Evolutionary conservation across 1,140 invertebrate species (phyloP).

Genomic region (Zaprionus capensis): DNA sequence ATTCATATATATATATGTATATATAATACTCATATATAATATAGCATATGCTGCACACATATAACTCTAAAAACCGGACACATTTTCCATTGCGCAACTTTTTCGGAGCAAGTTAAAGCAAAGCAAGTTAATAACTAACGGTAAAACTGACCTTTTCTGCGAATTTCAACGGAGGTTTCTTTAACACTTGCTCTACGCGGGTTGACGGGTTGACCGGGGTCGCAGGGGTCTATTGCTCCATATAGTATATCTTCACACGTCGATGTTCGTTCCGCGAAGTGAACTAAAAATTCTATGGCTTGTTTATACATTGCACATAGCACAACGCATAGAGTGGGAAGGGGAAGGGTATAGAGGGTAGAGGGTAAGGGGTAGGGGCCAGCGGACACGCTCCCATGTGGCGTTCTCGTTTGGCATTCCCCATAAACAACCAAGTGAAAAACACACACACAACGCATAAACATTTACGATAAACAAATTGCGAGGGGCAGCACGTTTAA

Average conservation of each 20-base stretch:
- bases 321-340: neutral
- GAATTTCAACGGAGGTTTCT: slow-evolving; percentile 9
- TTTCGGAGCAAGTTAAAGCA: neutral
- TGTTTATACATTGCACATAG: slow-evolving; percentile 35
- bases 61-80: slow-evolving; percentile 31
- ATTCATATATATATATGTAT: neutral
- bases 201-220: neutral
- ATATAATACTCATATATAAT: neutral
- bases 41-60: neutral
- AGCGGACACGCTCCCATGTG: slow-evolving; percentile 31
- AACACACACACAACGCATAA: slow-evolving; percentile 26
- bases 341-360: neutral
- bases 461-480: slow-evolving; percentile 57
- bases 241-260: slow-evolving; percentile 14
- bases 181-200: neutral
- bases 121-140: neutral
- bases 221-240: neutral
- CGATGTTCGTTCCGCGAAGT: slow-evolving; percentile 28
- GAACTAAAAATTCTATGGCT: slow-evolving; percentile 43
- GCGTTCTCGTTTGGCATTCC: slow-evolving; percentile 36
- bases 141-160: slow-evolving; percentile 42
- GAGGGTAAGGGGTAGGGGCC: neutral
- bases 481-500: slow-evolving; percentile 40
- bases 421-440: slow-evolving; percentile 37
- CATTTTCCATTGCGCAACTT: slow-evolving; percentile 47